Percentiles rank a stretch among this genome's conserved stretches.
phyloP scores from a whole-genome alignment of 2,888 invertebrate genomes.

The Rapana venosa region DNA sequence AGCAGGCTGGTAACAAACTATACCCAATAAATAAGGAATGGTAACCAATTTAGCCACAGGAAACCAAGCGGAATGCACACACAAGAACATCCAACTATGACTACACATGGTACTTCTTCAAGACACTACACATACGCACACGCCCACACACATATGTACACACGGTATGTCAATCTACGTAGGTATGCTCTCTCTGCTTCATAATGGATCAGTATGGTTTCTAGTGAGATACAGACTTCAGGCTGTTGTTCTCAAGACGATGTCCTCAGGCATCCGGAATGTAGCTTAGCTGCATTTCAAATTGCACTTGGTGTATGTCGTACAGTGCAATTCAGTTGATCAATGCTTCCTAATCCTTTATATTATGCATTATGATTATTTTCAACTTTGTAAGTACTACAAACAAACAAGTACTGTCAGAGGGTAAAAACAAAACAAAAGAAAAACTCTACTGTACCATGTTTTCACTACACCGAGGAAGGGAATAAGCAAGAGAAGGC shows the following conservation, averaged over 20 bases:
- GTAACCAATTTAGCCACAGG: conserved; percentile 32
- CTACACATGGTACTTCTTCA: background rate
- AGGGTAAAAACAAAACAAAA: too few relatives aligned
- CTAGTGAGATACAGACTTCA: background rate
- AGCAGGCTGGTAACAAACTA: background rate
- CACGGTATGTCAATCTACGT: background rate
- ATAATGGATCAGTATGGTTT: background rate
- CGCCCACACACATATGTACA: background rate
- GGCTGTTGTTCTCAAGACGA: background rate
- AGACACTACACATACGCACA: background rate
- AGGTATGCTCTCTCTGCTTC: background rate
- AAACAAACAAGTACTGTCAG: too few relatives aligned
- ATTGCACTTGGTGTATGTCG: background rate
- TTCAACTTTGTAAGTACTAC: too few relatives aligned
- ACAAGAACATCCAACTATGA: background rate
- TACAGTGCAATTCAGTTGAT: background rate
- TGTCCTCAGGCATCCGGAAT: conserved; percentile 18
- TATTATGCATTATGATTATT: too few relatives aligned
- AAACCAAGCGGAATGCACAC: conserved; percentile 41
- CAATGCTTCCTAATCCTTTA: background rate
- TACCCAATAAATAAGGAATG: conserved; percentile 35
- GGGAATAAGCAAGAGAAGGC: too few relatives aligned
- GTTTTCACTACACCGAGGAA: too few relatives aligned
- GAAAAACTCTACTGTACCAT: too few relatives aligned
- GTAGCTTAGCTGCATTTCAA: conserved; percentile 26